Evolutionary conservation across 2,888 invertebrate genomes (phyloP).

Genomic region (Pandemis heparana): DNA sequence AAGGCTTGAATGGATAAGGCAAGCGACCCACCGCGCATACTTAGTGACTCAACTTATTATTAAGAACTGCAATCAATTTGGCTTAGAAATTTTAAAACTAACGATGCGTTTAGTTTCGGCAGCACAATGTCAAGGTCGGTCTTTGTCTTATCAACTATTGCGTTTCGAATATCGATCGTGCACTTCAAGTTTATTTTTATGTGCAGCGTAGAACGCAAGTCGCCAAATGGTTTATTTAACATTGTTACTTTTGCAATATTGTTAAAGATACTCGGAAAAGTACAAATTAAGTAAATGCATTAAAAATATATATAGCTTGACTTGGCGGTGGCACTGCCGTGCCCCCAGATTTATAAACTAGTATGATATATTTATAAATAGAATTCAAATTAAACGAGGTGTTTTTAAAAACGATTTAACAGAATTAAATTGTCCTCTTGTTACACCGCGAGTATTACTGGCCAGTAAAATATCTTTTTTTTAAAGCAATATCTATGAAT

Average conservation of each 20-base stretch:
- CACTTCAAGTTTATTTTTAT: not conserved
- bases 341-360: no score
- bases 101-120: slow-evolving; percentile 25
- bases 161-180: slow-evolving; percentile 8
- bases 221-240: not conserved
- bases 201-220: not conserved
- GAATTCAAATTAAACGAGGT: no score
- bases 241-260: no score
- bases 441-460: no score
- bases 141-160: slow-evolving; percentile 24
- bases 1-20: slow-evolving; percentile 52
- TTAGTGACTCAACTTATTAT: slow-evolving; percentile 41
- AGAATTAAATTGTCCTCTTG: no score
- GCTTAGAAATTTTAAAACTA: slow-evolving; percentile 22
- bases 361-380: no score
- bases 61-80: slow-evolving; percentile 38
- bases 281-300: no score
- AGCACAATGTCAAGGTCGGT: slow-evolving; percentile 31
- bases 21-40: slow-evolving; percentile 41
- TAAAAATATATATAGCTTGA: no score
- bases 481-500: not conserved
- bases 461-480: no score
- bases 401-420: no score
- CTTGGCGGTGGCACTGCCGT: no score
- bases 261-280: no score